phyloP scores from a whole-genome alignment of 2,113 vertebrate species.

The Mionectes macconnelli region DNA sequence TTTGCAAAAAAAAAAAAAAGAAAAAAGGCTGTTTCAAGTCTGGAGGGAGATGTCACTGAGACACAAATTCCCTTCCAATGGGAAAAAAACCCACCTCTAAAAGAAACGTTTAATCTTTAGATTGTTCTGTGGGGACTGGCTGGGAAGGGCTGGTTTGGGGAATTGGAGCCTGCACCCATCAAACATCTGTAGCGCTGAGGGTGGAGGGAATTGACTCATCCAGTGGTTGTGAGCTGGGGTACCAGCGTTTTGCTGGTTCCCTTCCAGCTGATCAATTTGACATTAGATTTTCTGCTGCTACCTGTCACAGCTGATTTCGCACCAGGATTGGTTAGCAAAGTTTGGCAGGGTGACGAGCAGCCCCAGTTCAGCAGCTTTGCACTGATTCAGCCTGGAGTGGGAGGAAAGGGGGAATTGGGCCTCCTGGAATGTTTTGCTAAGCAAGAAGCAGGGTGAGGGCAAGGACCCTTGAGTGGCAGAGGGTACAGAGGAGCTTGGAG shows the following conservation, averaged over 20 bases:
- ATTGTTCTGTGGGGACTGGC: neutral
- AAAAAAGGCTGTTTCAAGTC: neutral
- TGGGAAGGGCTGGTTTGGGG: neutral
- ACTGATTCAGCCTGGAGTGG: neutral
- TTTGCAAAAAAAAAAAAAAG: neutral
- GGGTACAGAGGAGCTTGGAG: neutral
- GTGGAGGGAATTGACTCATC: neutral
- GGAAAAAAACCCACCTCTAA: neutral
- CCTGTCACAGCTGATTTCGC: neutral
- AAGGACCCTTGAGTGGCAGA: neutral
- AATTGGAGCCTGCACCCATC: neutral
- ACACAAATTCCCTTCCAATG: neutral
- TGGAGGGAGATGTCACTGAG: neutral
- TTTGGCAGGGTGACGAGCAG: neutral
- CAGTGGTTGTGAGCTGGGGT: neutral
- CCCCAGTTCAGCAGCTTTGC: neutral
- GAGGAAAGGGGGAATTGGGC: neutral
- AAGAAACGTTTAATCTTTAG: neutral
- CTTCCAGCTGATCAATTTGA: constrained; percentile 11
- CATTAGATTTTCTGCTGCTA: neutral
- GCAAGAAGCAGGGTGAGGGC: neutral
- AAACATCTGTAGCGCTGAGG: neutral
- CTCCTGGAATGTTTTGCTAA: neutral
- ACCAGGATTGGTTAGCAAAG: neutral
- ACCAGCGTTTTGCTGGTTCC: neutral